Percentiles rank a stretch among this genome's conserved stretches.
Evolutionary conservation across 2,888 invertebrate genomes (phyloP).

Genomic region (Phyllotreta cruciferae): DNA sequence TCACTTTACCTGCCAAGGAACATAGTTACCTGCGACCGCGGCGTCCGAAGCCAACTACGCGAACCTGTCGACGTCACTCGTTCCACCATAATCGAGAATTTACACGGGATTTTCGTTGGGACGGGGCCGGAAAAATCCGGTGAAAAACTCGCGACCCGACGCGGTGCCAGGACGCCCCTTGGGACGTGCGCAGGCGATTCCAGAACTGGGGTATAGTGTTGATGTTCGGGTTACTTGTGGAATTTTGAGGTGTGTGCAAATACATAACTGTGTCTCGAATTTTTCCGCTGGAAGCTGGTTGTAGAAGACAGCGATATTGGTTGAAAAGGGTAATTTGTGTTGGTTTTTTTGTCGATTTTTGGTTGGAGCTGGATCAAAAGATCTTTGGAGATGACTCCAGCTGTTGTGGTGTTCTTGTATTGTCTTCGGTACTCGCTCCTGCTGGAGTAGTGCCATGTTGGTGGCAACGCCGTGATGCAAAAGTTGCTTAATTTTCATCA

Average conservation of each 20-base stretch:
- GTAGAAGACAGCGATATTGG: no score
- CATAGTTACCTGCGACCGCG: conserved; percentile 42
- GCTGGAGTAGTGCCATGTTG: no score
- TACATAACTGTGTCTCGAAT: conserved; percentile 37
- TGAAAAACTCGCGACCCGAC: conserved; percentile 10
- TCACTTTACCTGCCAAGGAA: conserved; percentile 41
- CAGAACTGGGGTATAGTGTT: conserved; percentile 6
- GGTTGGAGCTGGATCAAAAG: no score
- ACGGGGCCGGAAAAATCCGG: conserved; percentile 19
- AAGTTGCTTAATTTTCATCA: no score
- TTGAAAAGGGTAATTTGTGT: no score
- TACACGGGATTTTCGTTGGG: conserved; percentile 30
- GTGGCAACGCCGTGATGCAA: no score
- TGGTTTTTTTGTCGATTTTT: no score
- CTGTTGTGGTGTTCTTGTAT: no score
- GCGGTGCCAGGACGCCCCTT: conserved; percentile 14
- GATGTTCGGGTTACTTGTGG: conserved; percentile 30
- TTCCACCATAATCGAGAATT: conserved; percentile 36
- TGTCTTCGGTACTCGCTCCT: no score
- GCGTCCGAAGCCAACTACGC: conserved; percentile 35
- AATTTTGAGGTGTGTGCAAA: conserved; percentile 44
- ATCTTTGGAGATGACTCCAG: no score
- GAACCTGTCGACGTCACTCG: conserved; percentile 37
- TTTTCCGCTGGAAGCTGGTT: conserved; percentile 21
- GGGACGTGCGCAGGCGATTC: not conserved